Conservation (phyloP, 2,797 vertebrate species). For the Tauraco hartlaubi region DNA sequence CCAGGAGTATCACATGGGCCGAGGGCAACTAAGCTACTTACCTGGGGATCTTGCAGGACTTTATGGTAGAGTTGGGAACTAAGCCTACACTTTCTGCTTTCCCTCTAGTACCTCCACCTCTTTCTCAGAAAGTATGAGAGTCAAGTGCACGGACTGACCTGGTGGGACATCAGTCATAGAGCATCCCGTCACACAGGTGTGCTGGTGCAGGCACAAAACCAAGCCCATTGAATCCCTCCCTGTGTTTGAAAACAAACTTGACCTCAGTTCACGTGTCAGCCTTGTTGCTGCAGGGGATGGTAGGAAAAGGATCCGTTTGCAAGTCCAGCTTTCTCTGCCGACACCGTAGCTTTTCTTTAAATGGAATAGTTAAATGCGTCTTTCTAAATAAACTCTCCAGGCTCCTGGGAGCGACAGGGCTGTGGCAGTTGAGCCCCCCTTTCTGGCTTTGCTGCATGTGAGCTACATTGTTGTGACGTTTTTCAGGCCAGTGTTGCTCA, state of each 20-base stretch:
- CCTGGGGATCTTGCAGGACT: neutral
- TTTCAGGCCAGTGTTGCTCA: neutral
- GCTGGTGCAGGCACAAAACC: neutral
- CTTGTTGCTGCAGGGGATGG: neutral
- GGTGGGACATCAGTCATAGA: neutral
- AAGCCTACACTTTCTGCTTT: neutral
- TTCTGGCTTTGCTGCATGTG: neutral
- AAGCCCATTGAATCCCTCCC: neutral
- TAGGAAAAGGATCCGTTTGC: neutral
- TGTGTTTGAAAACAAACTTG: neutral
- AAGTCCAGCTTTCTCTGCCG: neutral
- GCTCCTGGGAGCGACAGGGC: neutral
- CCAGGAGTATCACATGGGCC: fast-evolving
- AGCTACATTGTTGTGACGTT: neutral
- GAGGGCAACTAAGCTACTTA: neutral
- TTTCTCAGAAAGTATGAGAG: neutral
- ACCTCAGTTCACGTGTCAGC: neutral
- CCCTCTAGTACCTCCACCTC: neutral
- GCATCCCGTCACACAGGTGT: neutral
- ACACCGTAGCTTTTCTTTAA: neutral
- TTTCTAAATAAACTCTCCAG: neutral
- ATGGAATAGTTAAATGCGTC: neutral
- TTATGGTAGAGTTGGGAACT: neutral
- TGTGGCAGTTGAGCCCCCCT: neutral
- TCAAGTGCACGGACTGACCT: neutral